Conservation (phyloP, 2,113 vertebrate genomes). For the Paradisaea rubra region DNA sequence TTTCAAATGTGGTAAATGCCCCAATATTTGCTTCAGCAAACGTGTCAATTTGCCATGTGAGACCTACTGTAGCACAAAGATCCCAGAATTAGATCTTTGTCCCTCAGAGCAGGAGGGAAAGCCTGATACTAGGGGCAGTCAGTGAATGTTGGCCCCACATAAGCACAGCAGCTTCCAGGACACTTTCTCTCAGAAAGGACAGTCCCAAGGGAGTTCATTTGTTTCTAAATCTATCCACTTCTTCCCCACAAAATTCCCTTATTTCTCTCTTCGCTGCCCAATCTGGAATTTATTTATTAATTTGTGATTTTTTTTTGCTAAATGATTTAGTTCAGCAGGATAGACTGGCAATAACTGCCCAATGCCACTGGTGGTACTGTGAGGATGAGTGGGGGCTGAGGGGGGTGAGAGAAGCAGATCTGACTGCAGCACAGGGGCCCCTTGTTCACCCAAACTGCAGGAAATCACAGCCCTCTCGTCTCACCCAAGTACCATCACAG, state of each 20-base stretch:
- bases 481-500: background rate
- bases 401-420: background rate
- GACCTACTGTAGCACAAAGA: background rate
- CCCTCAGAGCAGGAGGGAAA: background rate
- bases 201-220: background rate
- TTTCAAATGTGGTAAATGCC: background rate
- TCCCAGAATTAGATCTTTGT: background rate
- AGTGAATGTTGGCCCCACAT: background rate
- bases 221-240: background rate
- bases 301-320: background rate
- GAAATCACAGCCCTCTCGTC: background rate
- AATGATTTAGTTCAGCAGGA: background rate
- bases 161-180: background rate
- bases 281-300: background rate
- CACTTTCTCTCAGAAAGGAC: background rate
- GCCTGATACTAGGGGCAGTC: fast-evolving
- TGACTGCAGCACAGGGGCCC: background rate
- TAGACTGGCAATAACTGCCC: fast-evolving
- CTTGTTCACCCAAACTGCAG: background rate
- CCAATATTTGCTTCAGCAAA: background rate
- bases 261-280: background rate
- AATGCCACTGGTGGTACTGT: fast-evolving
- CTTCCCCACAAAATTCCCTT: background rate
- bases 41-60: fast-evolving
- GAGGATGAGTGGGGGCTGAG: background rate